Base-by-base conservation (phyloP, 1,140 invertebrate species). In the Cydia splendana region DNA sequence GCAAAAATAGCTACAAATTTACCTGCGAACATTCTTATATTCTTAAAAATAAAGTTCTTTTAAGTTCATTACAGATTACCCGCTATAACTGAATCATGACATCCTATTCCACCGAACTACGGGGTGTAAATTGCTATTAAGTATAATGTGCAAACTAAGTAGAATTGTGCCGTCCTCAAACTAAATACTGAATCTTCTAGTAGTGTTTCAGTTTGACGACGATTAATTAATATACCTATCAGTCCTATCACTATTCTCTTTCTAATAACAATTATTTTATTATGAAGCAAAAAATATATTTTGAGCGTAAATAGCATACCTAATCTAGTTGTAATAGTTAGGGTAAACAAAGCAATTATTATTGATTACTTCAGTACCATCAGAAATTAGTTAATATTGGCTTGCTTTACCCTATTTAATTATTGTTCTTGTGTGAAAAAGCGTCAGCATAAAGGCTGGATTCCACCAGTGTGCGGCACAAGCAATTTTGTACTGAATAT, bases 111-210 rank as follows among this genome's bases (percentile, higher is more conserved):
- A 69, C n/a, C 65, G 15, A 69, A 38, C 65, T 18, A 38, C 30
- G 9, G n/a, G 34, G 34, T 69, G 65, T 69, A 69, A 69, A 30
- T 42, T 69, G 38, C 30, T 69, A 65, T 28, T 69, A 69, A 69
- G 65, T 65, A 57, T 51, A 65, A 69, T 34, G 30, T 69, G 65
- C 65, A 69, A 69, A 30, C 65, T 69, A 69, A 69, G 65, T 65
- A 28, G 34, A 65, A 42, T 42, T 42, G 38, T 42, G 38, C 38
- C 38, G 9, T 51, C 48, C 15, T 51, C 48, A 51, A 51, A 51
- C 48, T 51, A 51, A 51, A 51, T 13, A 51, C 12, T 13, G 13
- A 10, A 42, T 42, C 38, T 9, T 42, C 38, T 42, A 34, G 34
- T 7, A 42, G 38, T 7, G 9, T 42, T 42, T 42, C 7, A 38